Evolutionary conservation across 2,113 vertebrate species (phyloP).

Genomic region (Tamias sibiricus): DNA sequence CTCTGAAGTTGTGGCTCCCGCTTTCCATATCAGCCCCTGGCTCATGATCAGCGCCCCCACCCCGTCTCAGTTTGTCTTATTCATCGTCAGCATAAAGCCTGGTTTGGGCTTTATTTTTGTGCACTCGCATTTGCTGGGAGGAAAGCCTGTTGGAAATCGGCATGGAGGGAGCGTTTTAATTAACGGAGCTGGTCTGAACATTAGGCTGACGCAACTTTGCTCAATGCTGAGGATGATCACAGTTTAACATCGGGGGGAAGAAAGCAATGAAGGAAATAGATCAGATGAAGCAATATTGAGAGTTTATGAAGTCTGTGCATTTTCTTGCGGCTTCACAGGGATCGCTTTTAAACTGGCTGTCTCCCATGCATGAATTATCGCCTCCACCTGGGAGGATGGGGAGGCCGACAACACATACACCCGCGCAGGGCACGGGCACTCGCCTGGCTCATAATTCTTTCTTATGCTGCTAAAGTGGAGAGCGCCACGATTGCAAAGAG

Average conservation of each 20-base stretch:
- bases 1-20: background rate
- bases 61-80: background rate
- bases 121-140: slow-evolving; percentile 2
- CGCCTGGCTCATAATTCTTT: slow-evolving; percentile 66
- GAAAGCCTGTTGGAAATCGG: slow-evolving; percentile 1
- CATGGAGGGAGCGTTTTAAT: slow-evolving; percentile 58
- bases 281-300: slow-evolving; percentile 69
- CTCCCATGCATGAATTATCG: slow-evolving; percentile 69
- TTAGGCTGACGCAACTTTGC: slow-evolving; percentile 55
- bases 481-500: slow-evolving; percentile 62
- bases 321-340: slow-evolving; percentile 71
- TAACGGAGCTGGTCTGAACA: slow-evolving; percentile 61
- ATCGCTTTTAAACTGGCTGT: slow-evolving; percentile 74
- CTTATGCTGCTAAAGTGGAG: slow-evolving; percentile 67
- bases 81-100: background rate
- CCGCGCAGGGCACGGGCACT: background rate
- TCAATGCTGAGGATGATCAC: background rate
- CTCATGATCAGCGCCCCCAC: background rate
- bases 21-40: background rate
- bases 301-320: slow-evolving; percentile 74
- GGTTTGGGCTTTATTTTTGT: background rate
- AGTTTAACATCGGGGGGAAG: slow-evolving; percentile 57
- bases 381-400: slow-evolving; percentile 66
- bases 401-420: slow-evolving; percentile 64
- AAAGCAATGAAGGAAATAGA: slow-evolving; percentile 53